Evolutionary conservation across 2,888 invertebrate species (phyloP).

Genomic region (Heliothis peltigera): DNA sequence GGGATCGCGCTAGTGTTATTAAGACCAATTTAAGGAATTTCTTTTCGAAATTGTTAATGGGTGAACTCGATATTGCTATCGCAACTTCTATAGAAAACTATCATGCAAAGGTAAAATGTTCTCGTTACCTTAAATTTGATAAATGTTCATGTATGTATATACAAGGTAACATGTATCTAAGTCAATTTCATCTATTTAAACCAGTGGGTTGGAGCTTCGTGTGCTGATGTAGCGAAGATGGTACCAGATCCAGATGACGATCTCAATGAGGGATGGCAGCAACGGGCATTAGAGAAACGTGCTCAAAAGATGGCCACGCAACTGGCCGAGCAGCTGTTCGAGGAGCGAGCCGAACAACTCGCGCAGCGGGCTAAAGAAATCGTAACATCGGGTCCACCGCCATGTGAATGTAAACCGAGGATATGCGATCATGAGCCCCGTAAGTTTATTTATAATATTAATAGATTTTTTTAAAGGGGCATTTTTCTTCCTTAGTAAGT

Average conservation of each 20-base stretch:
- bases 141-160: not conserved
- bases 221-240: constrained; percentile 71
- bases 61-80: constrained; percentile 84
- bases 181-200: not conserved
- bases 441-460: not conserved
- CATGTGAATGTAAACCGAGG: constrained; percentile 73
- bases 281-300: constrained; percentile 73
- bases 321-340: constrained; percentile 78
- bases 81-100: constrained; percentile 83
- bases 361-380: constrained; percentile 73
- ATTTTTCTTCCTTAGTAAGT: too few species aligned
- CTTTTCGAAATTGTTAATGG: constrained; percentile 77
- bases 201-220: constrained; percentile 82
- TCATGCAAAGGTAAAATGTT: constrained; percentile 77
- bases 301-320: constrained; percentile 77
- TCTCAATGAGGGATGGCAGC: constrained; percentile 70
- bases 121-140: not conserved
- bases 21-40: constrained; percentile 77
- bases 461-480: not conserved
- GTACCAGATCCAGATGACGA: constrained; percentile 61
- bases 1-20: constrained; percentile 77
- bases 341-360: constrained; percentile 74
- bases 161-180: not conserved
- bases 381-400: constrained; percentile 69
- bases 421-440: constrained; percentile 40